Conservation (phyloP, 2,113 vertebrate species). For the Lepidothrix coronata region DNA sequence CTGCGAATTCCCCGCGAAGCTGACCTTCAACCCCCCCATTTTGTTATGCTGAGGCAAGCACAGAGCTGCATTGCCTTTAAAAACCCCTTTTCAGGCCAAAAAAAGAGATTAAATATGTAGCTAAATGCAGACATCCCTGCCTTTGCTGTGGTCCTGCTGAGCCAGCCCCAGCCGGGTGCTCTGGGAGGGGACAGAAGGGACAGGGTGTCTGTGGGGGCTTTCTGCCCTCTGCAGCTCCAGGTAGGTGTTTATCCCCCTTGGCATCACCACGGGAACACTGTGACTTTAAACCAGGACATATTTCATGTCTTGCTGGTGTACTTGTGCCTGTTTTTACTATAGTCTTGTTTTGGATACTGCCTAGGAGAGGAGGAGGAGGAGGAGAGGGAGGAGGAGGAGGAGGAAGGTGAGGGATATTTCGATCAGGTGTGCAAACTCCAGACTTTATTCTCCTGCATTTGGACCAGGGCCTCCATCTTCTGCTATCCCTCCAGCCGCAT, state of each 20-base stretch:
- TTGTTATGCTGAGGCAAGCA: not conserved
- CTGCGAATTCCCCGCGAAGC: not conserved
- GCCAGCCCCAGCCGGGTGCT: not conserved
- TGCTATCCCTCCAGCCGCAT: not conserved
- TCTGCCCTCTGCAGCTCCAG: not conserved
- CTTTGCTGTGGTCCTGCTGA: not conserved
- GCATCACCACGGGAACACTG: not conserved
- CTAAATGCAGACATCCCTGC: not conserved
- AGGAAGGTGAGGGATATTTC: not conserved
- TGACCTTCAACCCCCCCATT: not conserved
- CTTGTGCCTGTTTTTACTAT: not conserved
- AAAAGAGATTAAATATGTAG: rapidly evolving
- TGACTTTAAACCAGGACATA: not conserved
- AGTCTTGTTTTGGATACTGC: not conserved
- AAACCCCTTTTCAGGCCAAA: not conserved
- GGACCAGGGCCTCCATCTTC: slow-evolving; percentile 48
- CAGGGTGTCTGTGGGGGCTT: not conserved
- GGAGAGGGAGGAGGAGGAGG: not conserved
- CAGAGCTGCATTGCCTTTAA: not conserved
- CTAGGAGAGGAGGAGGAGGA: not conserved
- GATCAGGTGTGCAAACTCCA: not conserved
- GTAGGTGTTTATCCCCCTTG: not conserved
- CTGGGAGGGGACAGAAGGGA: not conserved
- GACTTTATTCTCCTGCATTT: not conserved
- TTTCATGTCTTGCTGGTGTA: not conserved